Conservation (phyloP, 2,888 invertebrate species). For the Drosophila demipolita region DNA sequence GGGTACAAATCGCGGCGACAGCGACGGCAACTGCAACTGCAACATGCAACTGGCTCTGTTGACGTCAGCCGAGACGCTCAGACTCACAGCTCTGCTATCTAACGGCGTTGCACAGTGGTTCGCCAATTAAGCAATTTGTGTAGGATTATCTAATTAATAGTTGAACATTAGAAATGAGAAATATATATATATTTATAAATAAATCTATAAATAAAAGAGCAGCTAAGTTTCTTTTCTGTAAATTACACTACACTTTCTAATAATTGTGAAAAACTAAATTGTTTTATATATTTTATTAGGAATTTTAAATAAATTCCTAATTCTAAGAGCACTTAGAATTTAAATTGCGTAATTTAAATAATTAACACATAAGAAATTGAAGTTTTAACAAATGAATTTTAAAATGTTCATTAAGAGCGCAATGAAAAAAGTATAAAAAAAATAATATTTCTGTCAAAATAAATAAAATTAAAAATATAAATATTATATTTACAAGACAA, state of each 20-base stretch:
- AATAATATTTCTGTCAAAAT: background rate
- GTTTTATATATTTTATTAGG: too few relatives aligned
- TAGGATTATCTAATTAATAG: background rate
- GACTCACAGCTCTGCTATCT: conserved; percentile 43
- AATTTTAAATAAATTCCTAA: too few relatives aligned
- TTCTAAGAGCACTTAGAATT: too few relatives aligned
- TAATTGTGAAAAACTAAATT: too few relatives aligned
- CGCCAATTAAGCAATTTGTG: background rate
- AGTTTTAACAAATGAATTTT: background rate
- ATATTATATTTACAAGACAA: background rate
- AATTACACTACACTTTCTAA: too few relatives aligned
- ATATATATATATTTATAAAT: too few relatives aligned
- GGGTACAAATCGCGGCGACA: conserved; percentile 78
- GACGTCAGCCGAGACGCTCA: conserved; percentile 30
- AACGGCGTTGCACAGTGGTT: conserved; percentile 60
- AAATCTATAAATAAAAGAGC: background rate
- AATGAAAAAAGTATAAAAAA: too few relatives aligned
- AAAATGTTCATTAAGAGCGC: too few relatives aligned
- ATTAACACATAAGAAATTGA: background rate
- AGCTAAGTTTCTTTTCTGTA: too few relatives aligned
- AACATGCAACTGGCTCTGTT: conserved; percentile 48
- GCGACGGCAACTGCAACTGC: conserved; percentile 55
- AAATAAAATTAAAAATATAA: background rate
- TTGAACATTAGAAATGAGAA: background rate
- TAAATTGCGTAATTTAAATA: too few relatives aligned